Evolutionary conservation across 2,113 vertebrate genomes (phyloP).

Genomic region (Apteryx owenii): DNA sequence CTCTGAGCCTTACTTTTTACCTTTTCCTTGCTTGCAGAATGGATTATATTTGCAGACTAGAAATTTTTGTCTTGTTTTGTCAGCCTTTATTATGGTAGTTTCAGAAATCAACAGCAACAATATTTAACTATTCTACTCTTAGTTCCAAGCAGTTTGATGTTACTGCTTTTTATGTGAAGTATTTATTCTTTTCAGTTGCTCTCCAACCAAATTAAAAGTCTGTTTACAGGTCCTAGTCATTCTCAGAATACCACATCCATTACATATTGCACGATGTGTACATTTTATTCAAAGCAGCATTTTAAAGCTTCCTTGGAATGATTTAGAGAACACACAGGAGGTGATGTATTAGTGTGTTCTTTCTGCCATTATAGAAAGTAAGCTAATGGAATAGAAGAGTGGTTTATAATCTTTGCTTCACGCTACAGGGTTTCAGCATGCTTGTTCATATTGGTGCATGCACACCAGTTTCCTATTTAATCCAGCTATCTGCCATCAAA

Average conservation of each 20-base stretch:
- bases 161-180: background rate
- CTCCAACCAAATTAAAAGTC: background rate
- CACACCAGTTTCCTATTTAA: background rate
- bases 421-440: background rate
- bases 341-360: background rate
- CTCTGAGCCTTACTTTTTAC: background rate
- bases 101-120: background rate
- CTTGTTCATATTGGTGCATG: background rate
- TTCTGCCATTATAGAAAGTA: background rate
- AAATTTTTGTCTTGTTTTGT: background rate
- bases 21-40: background rate
- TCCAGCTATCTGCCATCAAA: background rate
- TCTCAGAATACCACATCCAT: background rate
- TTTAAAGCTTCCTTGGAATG: background rate
- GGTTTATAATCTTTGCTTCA: background rate
- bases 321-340: accelerated
- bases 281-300: background rate
- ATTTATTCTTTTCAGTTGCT: background rate
- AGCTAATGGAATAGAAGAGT: background rate
- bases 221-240: background rate
- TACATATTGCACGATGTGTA: background rate
- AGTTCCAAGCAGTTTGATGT: background rate
- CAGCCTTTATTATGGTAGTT: background rate
- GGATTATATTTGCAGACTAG: background rate
- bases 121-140: background rate